These are phyloP conservation scores for Spilogale gracilis DNA, from an alignment of 2,113 vertebrate species.

Conservation along the genomic window DNA sequence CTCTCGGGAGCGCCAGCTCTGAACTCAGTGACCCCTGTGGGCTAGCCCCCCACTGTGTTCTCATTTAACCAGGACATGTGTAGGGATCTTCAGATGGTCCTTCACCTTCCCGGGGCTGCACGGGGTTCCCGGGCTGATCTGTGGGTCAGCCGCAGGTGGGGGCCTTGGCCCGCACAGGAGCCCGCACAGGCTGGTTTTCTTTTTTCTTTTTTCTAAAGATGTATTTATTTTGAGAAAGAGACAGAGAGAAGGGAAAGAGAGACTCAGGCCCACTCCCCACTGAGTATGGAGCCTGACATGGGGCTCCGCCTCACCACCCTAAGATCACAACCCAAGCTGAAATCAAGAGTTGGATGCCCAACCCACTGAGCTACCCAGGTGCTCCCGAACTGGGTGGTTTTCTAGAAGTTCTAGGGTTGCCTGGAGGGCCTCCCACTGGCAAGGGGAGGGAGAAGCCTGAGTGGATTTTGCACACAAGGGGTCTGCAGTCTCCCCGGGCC, in stretches of 20 bases:
- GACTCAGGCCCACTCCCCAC: neutral
- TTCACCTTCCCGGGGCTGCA: neutral
- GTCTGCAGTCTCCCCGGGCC: neutral
- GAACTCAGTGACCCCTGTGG: neutral
- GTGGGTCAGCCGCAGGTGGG: fast-evolving
- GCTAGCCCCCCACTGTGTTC: no score
- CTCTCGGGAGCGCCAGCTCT: neutral
- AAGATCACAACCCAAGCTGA: neutral
- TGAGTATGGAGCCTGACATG: neutral
- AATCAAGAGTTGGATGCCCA: neutral
- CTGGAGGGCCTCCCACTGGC: neutral
- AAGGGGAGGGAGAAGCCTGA: neutral
- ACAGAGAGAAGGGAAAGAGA: neutral
- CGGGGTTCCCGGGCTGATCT: neutral
- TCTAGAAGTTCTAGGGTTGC: neutral
- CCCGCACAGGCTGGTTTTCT: neutral
- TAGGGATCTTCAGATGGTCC: neutral
- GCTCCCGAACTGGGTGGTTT: neutral
- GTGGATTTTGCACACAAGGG: neutral
- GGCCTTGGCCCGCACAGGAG: neutral
- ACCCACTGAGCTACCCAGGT: neutral
- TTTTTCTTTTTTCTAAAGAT: neutral
- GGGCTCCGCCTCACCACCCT: neutral
- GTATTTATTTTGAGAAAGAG: neutral
- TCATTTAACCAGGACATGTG: neutral